Evolutionary conservation across 2,113 vertebrate genomes (phyloP).

Genomic region (Microtus ochrogaster): DNA sequence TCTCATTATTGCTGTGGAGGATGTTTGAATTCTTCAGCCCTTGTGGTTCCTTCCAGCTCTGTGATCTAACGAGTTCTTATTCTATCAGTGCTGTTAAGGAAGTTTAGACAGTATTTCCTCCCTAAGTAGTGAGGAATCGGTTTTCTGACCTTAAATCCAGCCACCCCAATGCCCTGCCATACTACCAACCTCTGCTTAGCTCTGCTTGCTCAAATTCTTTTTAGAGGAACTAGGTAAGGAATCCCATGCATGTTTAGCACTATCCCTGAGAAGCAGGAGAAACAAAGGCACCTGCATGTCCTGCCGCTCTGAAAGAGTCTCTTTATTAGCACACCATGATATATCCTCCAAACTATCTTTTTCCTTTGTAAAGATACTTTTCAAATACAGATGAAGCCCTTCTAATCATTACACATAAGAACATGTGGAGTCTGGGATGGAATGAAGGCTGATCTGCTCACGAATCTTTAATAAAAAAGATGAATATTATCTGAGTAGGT

Average conservation of each 20-base stretch:
- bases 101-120: constrained; percentile 78
- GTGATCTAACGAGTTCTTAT: not conserved
- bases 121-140: constrained; percentile 57
- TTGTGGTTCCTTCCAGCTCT: not conserved
- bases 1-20: not conserved
- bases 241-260: constrained; percentile 80
- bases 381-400: constrained; percentile 51
- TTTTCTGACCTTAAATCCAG: constrained; percentile 77
- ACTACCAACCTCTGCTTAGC: constrained; percentile 60
- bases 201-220: constrained; percentile 75
- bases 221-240: constrained; percentile 79
- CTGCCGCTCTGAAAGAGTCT: constrained; percentile 67
- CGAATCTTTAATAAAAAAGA: constrained; percentile 46
- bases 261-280: constrained; percentile 74
- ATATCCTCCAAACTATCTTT: constrained; percentile 57
- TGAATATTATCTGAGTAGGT: constrained; percentile 39
- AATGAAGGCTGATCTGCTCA: constrained; percentile 24
- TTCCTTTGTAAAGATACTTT: constrained; percentile 54
- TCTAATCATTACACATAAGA: constrained; percentile 44
- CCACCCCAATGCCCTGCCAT: not conserved
- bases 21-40: constrained; percentile 7
- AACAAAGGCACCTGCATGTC: constrained; percentile 72
- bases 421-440: not conserved
- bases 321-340: not conserved
- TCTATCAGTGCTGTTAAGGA: constrained; percentile 61